Base-by-base conservation (phyloP, 1,140 invertebrate genomes). In the Pentalonia nigronervosa region DNA sequence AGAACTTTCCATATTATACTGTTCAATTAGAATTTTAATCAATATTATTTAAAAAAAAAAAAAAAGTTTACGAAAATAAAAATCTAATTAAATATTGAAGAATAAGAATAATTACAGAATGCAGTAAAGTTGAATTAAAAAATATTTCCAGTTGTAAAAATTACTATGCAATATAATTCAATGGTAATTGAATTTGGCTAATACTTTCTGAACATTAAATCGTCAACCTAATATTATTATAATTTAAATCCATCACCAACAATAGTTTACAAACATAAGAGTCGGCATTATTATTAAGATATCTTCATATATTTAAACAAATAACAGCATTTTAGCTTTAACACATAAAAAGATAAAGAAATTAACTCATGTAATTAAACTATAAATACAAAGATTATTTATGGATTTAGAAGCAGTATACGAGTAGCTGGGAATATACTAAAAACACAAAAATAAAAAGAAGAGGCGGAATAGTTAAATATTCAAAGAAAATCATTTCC, bases 361-460 rank as follows among this genome's bases (percentile, higher is more conserved):
- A 30, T 45, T n/a, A 90, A 90, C 53, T 67, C 30, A 89, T 25
- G 21, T 53, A 53, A 50, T 34, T 41, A 56, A 56, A 56, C 25
- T 56, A 2, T 89, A 89, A 89, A 89, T 56, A 56, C 50, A 34
- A 87, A 50, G 87, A 34, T 76, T 7, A 41, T 56, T 41, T 36
- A 89, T 50, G 56, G 21, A 47, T 84, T 83, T 56, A 93, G 41
- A 81, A 93, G 91, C 91, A 93, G n/a, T 53, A 86, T 56, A 86
- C 3, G 23, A 84, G 23, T 93, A 93, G 91, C 91, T 93, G 67
- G 76, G 76, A 81, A 89, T 91, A 93, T 91, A 94, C 93, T 48
- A 93, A 94, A 94, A 94, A 88, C 67, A 91, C 53, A 25, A 94
- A 41, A 94, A 88, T 93, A 76, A 94, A 94, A 83, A 86, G 67